Base-by-base conservation (phyloP, 1,140 invertebrate species). In the Drosophila nikananu region DNA sequence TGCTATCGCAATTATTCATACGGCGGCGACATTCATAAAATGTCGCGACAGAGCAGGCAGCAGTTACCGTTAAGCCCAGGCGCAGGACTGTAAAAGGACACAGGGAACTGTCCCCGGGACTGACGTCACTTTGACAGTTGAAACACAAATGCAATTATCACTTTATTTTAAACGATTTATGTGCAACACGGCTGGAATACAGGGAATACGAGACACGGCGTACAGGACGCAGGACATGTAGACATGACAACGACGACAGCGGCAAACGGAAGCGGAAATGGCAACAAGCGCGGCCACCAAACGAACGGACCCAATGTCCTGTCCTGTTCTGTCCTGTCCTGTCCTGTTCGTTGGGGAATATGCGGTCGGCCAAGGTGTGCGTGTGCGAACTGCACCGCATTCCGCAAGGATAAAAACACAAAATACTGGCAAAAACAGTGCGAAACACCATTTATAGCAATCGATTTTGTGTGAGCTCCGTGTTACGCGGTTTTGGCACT, bases 121-220 rank as follows among this genome's bases (percentile, higher is more conserved):
- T 83, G 81, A 79, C 65, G 79, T 90, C 72, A 83, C 49, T 90
- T 86, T 90, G 86, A 90, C 86, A 90, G 86, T 82, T 90, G 82
- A 80, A 90, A 90, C 86, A 90, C 86, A 90, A 90, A 90, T 90
- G 86, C 86, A 90, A 90, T 90, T 90, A 90, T 90, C 86, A 90
- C 86, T 90, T 91, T 90, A 90, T 90, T 90, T 90, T 90, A 90
- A 90, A 90, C 86, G 86, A 90, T 90, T 90, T 90, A 90, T 90
- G 86, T 90, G 86, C 78, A 75, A 79, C 86, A 84, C 63, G 64
- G 75, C 84, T 59, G 67, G 54, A 44, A 65, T 63, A 67, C 61
- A 37, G 37, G 23, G 59, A 35, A 71, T 21, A 44, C 25, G 25
- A 12, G 17, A 65, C 55, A 58, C 48, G 41, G 41, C 30, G 63